These are phyloP conservation scores for Melanophora roralis DNA, from an alignment of 2,888 invertebrate genomes.

Conservation along the genomic window DNA sequence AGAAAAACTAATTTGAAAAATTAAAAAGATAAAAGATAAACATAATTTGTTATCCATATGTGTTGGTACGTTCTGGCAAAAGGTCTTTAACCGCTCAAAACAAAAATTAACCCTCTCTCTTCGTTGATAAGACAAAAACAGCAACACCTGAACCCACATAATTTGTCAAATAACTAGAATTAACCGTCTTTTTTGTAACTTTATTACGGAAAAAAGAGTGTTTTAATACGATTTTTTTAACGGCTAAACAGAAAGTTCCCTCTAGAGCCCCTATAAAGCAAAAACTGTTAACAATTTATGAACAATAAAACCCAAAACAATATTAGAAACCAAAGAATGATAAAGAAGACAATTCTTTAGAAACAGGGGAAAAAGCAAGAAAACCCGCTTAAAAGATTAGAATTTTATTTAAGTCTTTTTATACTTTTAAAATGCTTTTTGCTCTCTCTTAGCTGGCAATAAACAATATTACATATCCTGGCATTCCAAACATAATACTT, in stretches of 20 bases:
- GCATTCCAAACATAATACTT: slow-evolving; percentile 30
- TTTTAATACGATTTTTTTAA: slow-evolving; percentile 1
- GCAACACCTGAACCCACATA: slow-evolving; percentile 75
- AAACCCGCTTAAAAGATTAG: slow-evolving; percentile 9
- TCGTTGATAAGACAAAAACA: background rate
- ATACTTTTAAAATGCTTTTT: background rate
- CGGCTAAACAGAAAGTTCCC: slow-evolving; percentile 13
- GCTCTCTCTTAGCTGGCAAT: background rate
- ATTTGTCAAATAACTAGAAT: slow-evolving; percentile 68
- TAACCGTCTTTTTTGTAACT: slow-evolving; percentile 52
- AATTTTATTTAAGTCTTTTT: background rate
- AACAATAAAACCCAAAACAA: background rate
- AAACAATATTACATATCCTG: slow-evolving; percentile 33
- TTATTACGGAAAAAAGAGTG: slow-evolving; percentile 2
- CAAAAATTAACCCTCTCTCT: slow-evolving; percentile 21
- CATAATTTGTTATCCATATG: no score
- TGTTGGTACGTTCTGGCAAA: slow-evolving; percentile 19
- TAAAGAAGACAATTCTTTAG: background rate
- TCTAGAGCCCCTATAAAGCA: slow-evolving; percentile 41
- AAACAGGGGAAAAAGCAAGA: background rate
- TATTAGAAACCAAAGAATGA: background rate
- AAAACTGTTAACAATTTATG: slow-evolving; percentile 11
- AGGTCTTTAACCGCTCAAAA: slow-evolving; percentile 54
- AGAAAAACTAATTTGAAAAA: no score
- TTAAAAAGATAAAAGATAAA: no score